phyloP scores from a whole-genome alignment of 2,888 invertebrate genomes.

The Stenodera caucasica region DNA sequence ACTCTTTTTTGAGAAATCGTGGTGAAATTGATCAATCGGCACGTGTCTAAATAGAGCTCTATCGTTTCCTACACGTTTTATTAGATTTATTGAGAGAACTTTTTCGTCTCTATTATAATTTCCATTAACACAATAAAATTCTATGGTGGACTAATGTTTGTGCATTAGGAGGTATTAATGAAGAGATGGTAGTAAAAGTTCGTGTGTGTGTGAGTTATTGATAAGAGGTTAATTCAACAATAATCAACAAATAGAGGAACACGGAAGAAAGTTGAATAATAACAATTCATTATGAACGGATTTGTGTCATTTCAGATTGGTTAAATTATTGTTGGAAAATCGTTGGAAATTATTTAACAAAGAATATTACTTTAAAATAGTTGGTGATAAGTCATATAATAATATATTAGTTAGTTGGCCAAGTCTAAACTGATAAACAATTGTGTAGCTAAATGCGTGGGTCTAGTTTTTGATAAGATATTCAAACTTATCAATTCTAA shows the following conservation, averaged over 20 bases:
- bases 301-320: too few species aligned
- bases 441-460: constrained; percentile 43
- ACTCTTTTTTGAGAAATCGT: too few species aligned
- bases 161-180: too few species aligned
- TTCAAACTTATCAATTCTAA: constrained; percentile 36
- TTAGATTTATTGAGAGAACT: too few species aligned
- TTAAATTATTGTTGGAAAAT: too few species aligned
- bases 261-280: too few species aligned
- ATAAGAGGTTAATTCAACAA: background rate
- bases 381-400: background rate
- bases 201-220: background rate
- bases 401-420: background rate
- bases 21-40: too few species aligned
- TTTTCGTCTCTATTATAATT: background rate
- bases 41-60: background rate
- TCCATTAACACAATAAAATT: background rate
- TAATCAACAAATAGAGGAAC: too few species aligned
- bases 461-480: constrained; percentile 42
- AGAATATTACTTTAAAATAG: background rate
- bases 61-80: background rate
- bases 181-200: background rate
- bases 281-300: too few species aligned
- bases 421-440: constrained; percentile 31
- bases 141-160: too few species aligned
- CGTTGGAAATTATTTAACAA: background rate